These are phyloP conservation scores for Zoanthus sansibaricus DNA, from an alignment of 92 coral and sea anemone genomes.

Conservation along the genomic window DNA sequence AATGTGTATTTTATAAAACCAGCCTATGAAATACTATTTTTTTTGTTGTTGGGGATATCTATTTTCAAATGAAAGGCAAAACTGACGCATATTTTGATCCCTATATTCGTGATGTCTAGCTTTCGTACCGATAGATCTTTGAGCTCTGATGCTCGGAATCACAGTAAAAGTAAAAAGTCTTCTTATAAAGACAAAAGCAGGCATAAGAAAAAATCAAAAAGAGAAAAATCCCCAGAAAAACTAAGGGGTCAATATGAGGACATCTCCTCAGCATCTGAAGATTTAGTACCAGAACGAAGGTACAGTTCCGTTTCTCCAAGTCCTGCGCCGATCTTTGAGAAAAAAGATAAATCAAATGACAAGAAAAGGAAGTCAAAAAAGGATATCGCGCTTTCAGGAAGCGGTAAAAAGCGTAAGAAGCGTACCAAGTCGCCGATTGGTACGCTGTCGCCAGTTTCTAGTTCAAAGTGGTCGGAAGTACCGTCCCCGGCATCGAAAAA, in stretches of 20 bases:
- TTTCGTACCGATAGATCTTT: slow-evolving; percentile 88
- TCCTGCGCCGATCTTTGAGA: slow-evolving; percentile 84
- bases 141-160: slow-evolving; percentile 96
- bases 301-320: slow-evolving; percentile 88
- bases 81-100: slow-evolving; percentile 77
- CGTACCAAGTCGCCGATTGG: slow-evolving; percentile 70
- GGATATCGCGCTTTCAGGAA: slow-evolving; percentile 70
- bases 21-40: slow-evolving; percentile 62
- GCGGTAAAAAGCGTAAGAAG: slow-evolving; percentile 83
- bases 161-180: slow-evolving; percentile 98
- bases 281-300: slow-evolving; percentile 82
- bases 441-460: slow-evolving; percentile 85
- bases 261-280: slow-evolving; percentile 98
- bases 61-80: slow-evolving; percentile 72
- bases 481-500: slow-evolving; percentile 68
- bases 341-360: slow-evolving; percentile 83
- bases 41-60: slow-evolving; percentile 69
- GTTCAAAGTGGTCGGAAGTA: slow-evolving; percentile 85
- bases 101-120: slow-evolving; percentile 93
- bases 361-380: slow-evolving; percentile 82
- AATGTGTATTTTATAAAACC: slow-evolving; percentile 72
- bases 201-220: slow-evolving; percentile 88
- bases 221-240: slow-evolving; percentile 87
- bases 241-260: slow-evolving; percentile 98
- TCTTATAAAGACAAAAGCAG: slow-evolving; percentile 93